These are phyloP conservation scores for Campaea margaritaria DNA, from an alignment of 2,888 invertebrate genomes.

Conservation along the genomic window DNA sequence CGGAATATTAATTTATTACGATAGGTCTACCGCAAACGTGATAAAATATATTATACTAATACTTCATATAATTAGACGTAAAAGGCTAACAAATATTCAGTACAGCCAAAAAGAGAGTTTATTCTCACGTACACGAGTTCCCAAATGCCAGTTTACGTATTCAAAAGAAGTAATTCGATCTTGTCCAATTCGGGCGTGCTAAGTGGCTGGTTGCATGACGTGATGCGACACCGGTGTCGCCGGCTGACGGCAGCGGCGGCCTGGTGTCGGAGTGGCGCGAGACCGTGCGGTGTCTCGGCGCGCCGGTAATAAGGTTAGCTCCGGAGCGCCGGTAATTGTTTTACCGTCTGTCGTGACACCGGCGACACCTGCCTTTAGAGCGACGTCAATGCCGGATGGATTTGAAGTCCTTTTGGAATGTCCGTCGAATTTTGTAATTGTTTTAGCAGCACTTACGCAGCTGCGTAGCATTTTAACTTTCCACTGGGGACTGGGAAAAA, in stretches of 20 bases:
- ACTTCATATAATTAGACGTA: too few relatives aligned
- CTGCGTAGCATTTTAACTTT: constrained; percentile 2
- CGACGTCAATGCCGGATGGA: constrained; percentile 19
- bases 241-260: neutral
- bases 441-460: constrained; percentile 15
- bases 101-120: neutral
- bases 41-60: too few relatives aligned
- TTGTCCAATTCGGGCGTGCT: constrained; percentile 26
- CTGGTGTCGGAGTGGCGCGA: constrained; percentile 23
- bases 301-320: constrained; percentile 34
- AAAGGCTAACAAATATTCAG: too few relatives aligned
- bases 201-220: constrained; percentile 4
- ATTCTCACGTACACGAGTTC: neutral
- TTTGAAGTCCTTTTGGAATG: constrained; percentile 10
- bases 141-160: constrained; percentile 10
- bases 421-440: constrained; percentile 14
- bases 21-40: too few relatives aligned
- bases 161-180: constrained; percentile 29
- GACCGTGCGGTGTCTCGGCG: constrained; percentile 6
- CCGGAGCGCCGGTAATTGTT: constrained; percentile 42
- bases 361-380: constrained; percentile 28
- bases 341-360: constrained; percentile 41
- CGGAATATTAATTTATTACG: too few relatives aligned
- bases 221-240: constrained; percentile 8
- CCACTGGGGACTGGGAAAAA: too few relatives aligned